phyloP scores from a whole-genome alignment of 2,888 invertebrate species.

The Lasioglossum oenotherae region DNA sequence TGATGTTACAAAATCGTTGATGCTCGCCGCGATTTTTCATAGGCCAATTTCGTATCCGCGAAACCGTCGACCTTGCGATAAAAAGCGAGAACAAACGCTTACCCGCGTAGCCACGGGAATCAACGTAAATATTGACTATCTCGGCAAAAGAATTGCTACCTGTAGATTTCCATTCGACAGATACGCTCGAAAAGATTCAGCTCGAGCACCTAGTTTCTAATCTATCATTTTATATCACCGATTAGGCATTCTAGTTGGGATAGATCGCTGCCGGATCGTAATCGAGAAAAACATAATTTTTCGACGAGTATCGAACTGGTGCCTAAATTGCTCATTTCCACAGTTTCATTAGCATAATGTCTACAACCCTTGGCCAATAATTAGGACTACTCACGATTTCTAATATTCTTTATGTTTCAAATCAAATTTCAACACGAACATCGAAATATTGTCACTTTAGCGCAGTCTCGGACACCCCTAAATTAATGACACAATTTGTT shows the following conservation, averaged over 20 bases:
- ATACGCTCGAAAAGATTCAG: neutral
- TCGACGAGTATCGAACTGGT: neutral
- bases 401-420: too few relatives aligned
- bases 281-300: neutral
- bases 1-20: neutral
- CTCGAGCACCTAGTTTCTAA: neutral
- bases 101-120: neutral
- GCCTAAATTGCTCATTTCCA: neutral
- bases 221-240: neutral
- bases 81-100: slow-evolving; percentile 17
- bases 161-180: slow-evolving; percentile 25
- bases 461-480: too few relatives aligned
- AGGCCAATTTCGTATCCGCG: neutral
- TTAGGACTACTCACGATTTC: too few relatives aligned
- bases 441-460: too few relatives aligned
- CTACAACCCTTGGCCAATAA: too few relatives aligned
- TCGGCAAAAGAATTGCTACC: slow-evolving; percentile 2
- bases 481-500: too few relatives aligned
- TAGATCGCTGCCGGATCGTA: neutral
- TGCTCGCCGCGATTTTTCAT: neutral
- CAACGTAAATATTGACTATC: slow-evolving; percentile 29
- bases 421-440: too few relatives aligned
- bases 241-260: neutral
- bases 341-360: too few relatives aligned
- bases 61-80: slow-evolving; percentile 1